Conservation (phyloP, 2,888 invertebrate species). For the Seira ritae region DNA sequence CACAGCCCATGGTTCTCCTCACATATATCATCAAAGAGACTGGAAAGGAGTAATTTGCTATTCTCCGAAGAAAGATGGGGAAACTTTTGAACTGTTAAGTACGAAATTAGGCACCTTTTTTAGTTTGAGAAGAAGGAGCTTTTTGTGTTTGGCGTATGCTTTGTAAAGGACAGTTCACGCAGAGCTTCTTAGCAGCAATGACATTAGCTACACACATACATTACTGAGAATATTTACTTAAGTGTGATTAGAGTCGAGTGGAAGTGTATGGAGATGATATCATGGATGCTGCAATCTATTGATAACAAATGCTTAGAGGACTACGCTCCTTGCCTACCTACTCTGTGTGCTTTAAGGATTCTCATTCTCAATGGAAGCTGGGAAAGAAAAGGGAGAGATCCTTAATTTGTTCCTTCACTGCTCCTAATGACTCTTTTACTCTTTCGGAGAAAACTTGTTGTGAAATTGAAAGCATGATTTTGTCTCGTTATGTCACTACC, state of each 20-base stretch:
- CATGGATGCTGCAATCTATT: background rate
- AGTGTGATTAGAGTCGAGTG: background rate
- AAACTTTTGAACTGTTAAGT: too few relatives aligned
- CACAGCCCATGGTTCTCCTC: background rate
- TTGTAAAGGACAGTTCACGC: too few relatives aligned
- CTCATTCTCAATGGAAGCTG: background rate
- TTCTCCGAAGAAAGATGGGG: too few relatives aligned
- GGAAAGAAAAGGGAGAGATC: conserved; percentile 4
- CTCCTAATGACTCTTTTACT: conserved; percentile 9
- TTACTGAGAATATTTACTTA: conserved; percentile 2
- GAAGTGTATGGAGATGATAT: background rate
- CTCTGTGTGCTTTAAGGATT: background rate
- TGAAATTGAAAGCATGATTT: background rate
- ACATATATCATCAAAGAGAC: background rate
- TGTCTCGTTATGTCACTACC: conserved; percentile 8
- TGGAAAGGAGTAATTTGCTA: too few relatives aligned
- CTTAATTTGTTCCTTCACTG: conserved; percentile 15
- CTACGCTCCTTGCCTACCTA: background rate
- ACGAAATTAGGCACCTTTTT: too few relatives aligned
- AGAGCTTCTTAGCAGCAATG: background rate
- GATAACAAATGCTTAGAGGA: conserved; percentile 1
- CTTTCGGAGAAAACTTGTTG: background rate
- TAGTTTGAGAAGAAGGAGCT: background rate
- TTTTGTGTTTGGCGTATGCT: too few relatives aligned
- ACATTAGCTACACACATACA: background rate